These are phyloP conservation scores for Caenorhabditis virilis DNA, from an alignment of 2,888 invertebrate genomes.

Conservation along the genomic window DNA sequence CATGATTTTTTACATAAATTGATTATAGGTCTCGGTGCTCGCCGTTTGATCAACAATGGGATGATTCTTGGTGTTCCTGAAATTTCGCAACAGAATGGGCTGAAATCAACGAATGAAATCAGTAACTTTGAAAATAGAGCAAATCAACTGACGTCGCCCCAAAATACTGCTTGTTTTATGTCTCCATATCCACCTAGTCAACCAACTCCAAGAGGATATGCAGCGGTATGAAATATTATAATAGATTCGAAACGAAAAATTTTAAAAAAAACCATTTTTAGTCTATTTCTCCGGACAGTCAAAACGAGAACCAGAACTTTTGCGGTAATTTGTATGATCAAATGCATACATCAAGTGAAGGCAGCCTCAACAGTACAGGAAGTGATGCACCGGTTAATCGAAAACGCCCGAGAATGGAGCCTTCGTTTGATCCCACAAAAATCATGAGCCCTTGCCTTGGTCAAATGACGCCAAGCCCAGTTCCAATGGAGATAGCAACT, in stretches of 20 bases:
- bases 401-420: constrained; percentile 35
- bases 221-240: no score
- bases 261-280: no score
- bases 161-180: constrained; percentile 5
- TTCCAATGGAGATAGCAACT: constrained; percentile 11
- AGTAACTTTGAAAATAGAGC: background rate
- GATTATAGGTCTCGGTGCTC: constrained; percentile 16
- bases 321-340: constrained; percentile 25
- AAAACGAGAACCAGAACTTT: constrained; percentile 16
- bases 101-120: constrained; percentile 7
- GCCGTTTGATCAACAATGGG: constrained; percentile 36
- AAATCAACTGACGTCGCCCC: constrained; percentile 11
- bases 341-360: constrained; percentile 40
- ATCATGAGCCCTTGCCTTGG: constrained; percentile 19
- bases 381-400: constrained; percentile 29
- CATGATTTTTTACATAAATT: background rate
- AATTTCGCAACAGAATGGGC: constrained; percentile 13
- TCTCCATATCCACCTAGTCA: constrained; percentile 25
- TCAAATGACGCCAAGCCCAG: constrained; percentile 7
- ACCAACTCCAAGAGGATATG: constrained; percentile 32
- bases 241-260: no score
- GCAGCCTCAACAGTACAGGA: constrained; percentile 38
- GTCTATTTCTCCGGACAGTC: constrained; percentile 28
- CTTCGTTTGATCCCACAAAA: constrained; percentile 16
- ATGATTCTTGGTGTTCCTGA: constrained; percentile 45